Evolutionary conservation across 1,140 invertebrate genomes (phyloP), one percentile per base, ranked within the genome.

Genomic region (Aphaenogaster floridana): DNA sequence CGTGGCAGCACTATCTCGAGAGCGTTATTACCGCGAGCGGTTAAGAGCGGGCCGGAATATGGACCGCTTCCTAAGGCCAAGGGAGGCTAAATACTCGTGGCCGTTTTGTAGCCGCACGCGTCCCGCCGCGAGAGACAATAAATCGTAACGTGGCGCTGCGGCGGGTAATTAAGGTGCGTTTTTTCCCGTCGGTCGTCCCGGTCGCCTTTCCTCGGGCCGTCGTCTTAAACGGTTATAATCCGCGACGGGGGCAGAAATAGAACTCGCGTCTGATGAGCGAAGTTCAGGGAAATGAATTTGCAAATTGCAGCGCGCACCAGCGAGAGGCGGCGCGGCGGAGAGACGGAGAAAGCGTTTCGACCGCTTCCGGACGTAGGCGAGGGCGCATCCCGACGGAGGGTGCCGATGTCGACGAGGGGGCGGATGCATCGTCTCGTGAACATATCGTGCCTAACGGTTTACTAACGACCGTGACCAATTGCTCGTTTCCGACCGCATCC

Each of bases 391-490:
- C 50, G 54, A 59, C 50, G 61, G 61, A 84, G 66, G 64, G 21
- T 50, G 42, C n/a, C 28, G 34, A 48, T 13, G 13, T 8, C 17
- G 72, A 34, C 39, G 9, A 9, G 17, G 34, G 57, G 68, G 54
- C 48, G 64, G 11, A 74, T 71, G 68, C 48, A 45, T 28, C 64
- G 61, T 64, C 28, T 28, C 61, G 63, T 21, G 61, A 36, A 86
- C 66, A 48, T 68, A 59, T 39, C 86, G 76, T 78, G 54, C 36
- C 80, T 91, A 90, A 91, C 88, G 86, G 88, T 86, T 88, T 77
- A 86, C 89, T 86, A 90, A 91, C 86, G 89, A 91, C 89, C 89
- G 89, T 91, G 89, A 91, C 89, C 89, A 88, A 90, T 91, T 83
- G 88, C 89, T 88, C 69, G 89, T 90, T 91, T 91, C 88, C 89